These are phyloP conservation scores for Siniperca scherzeri DNA, from an alignment of 2,797 vertebrate genomes.

Conservation along the genomic window DNA sequence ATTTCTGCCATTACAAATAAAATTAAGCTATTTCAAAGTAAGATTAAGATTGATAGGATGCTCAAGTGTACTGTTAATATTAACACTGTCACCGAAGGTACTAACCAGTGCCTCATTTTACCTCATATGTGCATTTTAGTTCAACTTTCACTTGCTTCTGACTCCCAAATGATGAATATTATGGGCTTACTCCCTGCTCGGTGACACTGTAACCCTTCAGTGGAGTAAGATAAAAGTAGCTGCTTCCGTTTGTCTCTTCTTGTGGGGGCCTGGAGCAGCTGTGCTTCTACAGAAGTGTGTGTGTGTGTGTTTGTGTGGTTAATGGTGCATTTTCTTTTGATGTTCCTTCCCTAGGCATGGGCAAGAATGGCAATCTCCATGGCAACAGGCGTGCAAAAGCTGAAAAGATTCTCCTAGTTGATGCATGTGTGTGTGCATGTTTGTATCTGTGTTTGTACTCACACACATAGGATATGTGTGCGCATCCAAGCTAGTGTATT, in stretches of 20 bases:
- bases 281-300: conserved; percentile 21
- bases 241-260: conserved; percentile 29
- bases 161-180: conserved; percentile 5
- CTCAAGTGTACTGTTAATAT: not conserved
- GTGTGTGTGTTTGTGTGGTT: conserved; percentile 38
- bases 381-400: conserved; percentile 74
- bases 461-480: not conserved
- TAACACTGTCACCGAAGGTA: not conserved
- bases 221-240: conserved; percentile 34
- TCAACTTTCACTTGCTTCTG: not conserved
- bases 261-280: conserved; percentile 40
- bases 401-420: conserved; percentile 46
- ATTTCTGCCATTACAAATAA: not conserved
- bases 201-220: conserved; percentile 33
- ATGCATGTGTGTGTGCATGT: not conserved
- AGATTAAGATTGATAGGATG: not conserved
- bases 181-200: not conserved
- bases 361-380: conserved; percentile 76
- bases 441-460: conserved; percentile 15
- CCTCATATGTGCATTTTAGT: conserved; percentile 3
- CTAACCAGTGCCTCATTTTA: not conserved
- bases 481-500: not conserved
- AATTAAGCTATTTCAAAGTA: not conserved
- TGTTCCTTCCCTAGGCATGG: conserved; percentile 60
- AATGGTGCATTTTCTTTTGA: conserved; percentile 72